phyloP scores from a whole-genome alignment of 2,888 invertebrate species.

The Esperia sulphurella region DNA sequence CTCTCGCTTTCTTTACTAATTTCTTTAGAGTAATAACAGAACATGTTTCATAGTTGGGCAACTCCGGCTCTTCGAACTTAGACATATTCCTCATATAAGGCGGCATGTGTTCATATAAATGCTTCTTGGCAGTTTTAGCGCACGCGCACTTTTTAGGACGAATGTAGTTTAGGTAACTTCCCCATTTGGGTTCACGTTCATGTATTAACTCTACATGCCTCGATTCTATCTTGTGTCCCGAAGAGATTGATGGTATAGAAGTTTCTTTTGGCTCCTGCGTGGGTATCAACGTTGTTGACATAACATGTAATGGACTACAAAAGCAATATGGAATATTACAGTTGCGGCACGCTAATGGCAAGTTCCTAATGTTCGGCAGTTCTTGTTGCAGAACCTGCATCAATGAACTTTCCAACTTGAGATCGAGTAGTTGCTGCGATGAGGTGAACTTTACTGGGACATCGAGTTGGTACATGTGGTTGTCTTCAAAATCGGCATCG shows the following conservation, averaged over 20 bases:
- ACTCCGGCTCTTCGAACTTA: constrained; percentile 34
- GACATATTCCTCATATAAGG: constrained; percentile 59
- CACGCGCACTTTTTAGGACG: constrained; percentile 46
- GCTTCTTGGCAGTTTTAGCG: constrained; percentile 47
- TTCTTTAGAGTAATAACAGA: constrained; percentile 35
- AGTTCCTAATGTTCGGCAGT: constrained; percentile 38
- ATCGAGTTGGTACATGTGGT: constrained; percentile 40
- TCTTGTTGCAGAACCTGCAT: constrained; percentile 59
- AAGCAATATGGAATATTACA: constrained; percentile 51
- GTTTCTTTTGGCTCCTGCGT: background rate
- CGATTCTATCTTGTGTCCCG: constrained; percentile 34
- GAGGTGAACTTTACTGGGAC: constrained; percentile 44
- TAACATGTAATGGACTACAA: constrained; percentile 30
- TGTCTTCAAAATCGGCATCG: constrained; percentile 42
- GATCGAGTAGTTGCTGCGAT: constrained; percentile 37
- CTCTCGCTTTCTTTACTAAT: constrained; percentile 40
- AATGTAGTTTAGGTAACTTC: constrained; percentile 47
- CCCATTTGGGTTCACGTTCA: constrained; percentile 56
- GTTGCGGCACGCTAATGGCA: constrained; percentile 36
- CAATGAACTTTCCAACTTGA: constrained; percentile 57
- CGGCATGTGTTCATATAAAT: constrained; percentile 53
- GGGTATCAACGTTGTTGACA: constrained; percentile 9
- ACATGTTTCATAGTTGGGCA: constrained; percentile 54
- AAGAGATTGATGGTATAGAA: constrained; percentile 10
- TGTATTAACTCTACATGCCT: constrained; percentile 37